A percentile compares a stretch with the other conserved stretches of the same genome.
These are phyloP conservation scores for Tauraco hartlaubi DNA, from an alignment of 2,797 vertebrate species.

Conservation along the genomic window DNA sequence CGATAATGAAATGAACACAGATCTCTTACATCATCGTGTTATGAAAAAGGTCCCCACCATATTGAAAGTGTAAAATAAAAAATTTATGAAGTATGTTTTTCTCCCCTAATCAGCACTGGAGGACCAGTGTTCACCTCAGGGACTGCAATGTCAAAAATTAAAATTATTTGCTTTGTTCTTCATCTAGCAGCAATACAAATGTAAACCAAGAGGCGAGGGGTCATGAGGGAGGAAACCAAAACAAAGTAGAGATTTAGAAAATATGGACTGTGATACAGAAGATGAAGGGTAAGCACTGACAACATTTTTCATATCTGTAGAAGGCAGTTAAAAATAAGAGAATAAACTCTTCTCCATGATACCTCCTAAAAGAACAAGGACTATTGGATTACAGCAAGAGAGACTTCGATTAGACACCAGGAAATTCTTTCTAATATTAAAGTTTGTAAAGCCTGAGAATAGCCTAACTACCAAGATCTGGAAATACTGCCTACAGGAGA, in stretches of 20 bases:
- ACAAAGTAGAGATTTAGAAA: background rate
- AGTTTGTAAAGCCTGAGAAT: constrained; percentile 7
- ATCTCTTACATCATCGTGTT: background rate
- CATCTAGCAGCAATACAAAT: background rate
- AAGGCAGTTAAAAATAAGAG: background rate
- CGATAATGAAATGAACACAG: background rate
- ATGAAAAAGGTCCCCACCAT: background rate
- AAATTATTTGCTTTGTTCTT: background rate
- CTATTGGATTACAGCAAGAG: background rate
- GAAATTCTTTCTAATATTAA: constrained; percentile 14
- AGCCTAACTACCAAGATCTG: background rate
- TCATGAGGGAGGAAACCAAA: background rate
- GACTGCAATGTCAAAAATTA: background rate
- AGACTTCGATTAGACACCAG: background rate
- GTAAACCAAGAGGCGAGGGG: background rate
- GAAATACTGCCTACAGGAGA: background rate
- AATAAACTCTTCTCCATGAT: background rate
- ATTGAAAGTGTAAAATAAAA: background rate
- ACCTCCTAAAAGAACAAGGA: background rate
- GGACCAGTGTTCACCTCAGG: background rate
- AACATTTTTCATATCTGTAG: background rate
- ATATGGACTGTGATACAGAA: background rate
- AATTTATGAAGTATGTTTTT: background rate
- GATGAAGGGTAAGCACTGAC: background rate
- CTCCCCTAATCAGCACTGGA: background rate